phyloP scores from a whole-genome alignment of 2,888 invertebrate genomes.

The Melanargia galathea region DNA sequence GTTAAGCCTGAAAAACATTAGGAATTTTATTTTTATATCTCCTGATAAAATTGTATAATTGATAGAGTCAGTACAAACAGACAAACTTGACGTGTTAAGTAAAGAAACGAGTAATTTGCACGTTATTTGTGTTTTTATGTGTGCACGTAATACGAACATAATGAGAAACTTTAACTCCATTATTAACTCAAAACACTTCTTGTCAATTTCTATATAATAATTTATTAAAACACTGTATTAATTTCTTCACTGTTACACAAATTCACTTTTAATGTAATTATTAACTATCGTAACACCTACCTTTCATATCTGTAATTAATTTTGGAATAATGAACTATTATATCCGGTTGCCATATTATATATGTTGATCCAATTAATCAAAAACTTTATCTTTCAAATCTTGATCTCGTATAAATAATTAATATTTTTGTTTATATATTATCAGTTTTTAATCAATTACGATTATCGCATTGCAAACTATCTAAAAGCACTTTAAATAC shows the following conservation, averaged over 20 bases:
- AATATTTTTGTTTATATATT: conserved; percentile 24
- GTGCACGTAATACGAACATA: no score
- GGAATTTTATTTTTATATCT: not conserved
- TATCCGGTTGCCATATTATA: conserved; percentile 23
- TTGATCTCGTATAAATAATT: conserved; percentile 24
- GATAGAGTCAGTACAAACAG: not conserved
- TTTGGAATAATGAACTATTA: conserved; percentile 13
- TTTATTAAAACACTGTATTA: no score
- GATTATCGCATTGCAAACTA: conserved; percentile 16
- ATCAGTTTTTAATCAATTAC: conserved; percentile 31
- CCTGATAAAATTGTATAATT: not conserved
- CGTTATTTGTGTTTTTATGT: no score
- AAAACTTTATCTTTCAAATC: conserved; percentile 32
- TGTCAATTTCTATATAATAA: no score
- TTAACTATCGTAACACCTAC: conserved; percentile 23
- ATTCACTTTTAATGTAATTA: not conserved
- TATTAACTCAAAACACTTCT: no score
- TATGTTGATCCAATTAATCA: conserved; percentile 29
- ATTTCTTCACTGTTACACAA: not conserved
- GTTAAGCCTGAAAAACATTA: conserved; percentile 30
- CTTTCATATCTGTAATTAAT: conserved; percentile 40
- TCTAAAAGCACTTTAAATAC: conserved; percentile 14
- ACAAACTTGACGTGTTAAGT: not conserved
- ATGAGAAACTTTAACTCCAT: no score
- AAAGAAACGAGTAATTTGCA: no score